phyloP scores from a whole-genome alignment of 2,797 vertebrate genomes.

The Takifugu ocellatus region DNA sequence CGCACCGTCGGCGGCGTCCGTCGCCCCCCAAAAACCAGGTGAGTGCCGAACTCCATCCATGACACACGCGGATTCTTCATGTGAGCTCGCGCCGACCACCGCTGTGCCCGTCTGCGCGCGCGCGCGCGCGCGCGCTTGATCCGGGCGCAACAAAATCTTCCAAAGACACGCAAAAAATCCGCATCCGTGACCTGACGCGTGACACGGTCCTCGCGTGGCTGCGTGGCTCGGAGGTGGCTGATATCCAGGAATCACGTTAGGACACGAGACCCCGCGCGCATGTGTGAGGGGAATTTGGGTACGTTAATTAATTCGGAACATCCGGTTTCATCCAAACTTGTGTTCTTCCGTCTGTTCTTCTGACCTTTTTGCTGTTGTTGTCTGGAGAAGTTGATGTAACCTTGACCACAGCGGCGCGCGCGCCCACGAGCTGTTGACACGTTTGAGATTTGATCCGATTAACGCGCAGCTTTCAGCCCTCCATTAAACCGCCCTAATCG shows the following conservation, averaged over 20 bases:
- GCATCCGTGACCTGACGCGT: conserved; percentile 25
- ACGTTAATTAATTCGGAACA: background rate
- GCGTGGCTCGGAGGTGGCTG: conserved; percentile 8
- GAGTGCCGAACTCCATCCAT: too few species aligned
- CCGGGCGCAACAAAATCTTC: background rate
- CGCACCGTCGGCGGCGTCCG: background rate
- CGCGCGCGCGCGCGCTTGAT: background rate
- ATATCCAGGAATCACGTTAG: conserved; percentile 24
- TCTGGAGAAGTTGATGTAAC: conserved; percentile 30
- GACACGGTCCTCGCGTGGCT: conserved; percentile 13
- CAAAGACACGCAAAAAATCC: conserved; percentile 10
- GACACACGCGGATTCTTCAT: too few species aligned
- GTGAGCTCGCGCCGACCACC: too few species aligned
- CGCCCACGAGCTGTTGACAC: conserved; percentile 44
- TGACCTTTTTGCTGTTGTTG: background rate
- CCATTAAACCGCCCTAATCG: conserved; percentile 5
- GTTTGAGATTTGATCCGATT: conserved; percentile 38
- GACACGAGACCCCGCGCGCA: conserved; percentile 1
- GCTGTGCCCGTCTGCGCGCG: background rate
- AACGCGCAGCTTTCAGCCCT: conserved; percentile 18
- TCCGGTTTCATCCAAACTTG: conserved; percentile 29
- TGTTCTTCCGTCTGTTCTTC: conserved; percentile 1
- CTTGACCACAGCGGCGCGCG: conserved; percentile 39
- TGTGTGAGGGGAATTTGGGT: background rate
- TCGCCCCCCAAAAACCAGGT: too few species aligned